Percentiles rank a stretch among this genome's conserved stretches.
Evolutionary conservation across 2,888 invertebrate species (phyloP).

Genomic region (Pachliopta kotzebuea): DNA sequence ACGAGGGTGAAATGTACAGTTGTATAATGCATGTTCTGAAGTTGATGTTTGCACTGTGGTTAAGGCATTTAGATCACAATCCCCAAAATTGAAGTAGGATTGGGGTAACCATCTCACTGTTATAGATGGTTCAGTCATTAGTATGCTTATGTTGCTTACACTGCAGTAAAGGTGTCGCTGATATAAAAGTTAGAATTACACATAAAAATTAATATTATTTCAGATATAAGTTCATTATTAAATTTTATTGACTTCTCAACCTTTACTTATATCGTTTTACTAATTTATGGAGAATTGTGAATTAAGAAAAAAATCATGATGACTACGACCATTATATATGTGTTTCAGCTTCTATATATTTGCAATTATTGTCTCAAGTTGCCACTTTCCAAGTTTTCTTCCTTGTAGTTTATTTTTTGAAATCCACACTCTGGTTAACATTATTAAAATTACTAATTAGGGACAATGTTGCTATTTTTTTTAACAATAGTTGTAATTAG

Average conservation of each 20-base stretch:
- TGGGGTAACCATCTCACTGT: neutral
- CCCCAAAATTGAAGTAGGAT: constrained; percentile 22
- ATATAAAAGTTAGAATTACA: neutral
- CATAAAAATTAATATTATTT: neutral
- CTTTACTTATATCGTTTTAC: too few species aligned
- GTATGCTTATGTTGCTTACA: too few species aligned
- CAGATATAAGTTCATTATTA: too few species aligned
- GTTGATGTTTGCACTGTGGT: constrained; percentile 71
- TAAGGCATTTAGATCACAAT: constrained; percentile 72
- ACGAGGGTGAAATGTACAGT: constrained; percentile 62
- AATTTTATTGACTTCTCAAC: too few species aligned
- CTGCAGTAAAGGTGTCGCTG: too few species aligned
- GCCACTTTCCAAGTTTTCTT: too few species aligned
- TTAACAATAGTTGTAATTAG: neutral
- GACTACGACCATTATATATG: too few species aligned
- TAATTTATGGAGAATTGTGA: too few species aligned
- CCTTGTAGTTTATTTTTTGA: neutral
- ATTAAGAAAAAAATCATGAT: too few species aligned
- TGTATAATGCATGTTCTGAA: constrained; percentile 66
- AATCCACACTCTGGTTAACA: neutral
- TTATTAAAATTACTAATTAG: neutral
- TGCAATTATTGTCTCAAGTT: too few species aligned
- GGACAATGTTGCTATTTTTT: neutral
- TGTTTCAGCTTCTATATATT: too few species aligned
- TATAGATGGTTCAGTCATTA: neutral